These are phyloP conservation scores for Protonemura montana DNA, from an alignment of 2,888 invertebrate genomes.

Conservation along the genomic window DNA sequence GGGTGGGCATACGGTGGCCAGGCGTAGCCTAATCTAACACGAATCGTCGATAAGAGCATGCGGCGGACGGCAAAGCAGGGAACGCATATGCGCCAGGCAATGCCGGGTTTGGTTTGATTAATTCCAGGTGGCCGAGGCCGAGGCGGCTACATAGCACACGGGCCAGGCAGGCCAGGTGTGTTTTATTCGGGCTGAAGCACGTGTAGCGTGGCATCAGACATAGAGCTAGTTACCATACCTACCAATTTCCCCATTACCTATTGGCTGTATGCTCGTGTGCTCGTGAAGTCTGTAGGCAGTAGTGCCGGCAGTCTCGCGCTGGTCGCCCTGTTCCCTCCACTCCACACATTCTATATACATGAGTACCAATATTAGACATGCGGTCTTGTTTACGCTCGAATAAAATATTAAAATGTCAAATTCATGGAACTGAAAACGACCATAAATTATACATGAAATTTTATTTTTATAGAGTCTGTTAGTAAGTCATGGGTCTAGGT, in stretches of 20 bases:
- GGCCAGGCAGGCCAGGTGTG: not conserved
- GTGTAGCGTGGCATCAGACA: not conserved
- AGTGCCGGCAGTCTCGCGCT: not conserved
- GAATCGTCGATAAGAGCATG: not conserved
- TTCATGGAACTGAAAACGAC: not conserved
- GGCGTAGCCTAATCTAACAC: not conserved
- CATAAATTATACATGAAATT: not conserved
- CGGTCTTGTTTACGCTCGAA: not conserved
- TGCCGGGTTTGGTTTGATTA: not conserved
- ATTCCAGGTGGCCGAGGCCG: not conserved
- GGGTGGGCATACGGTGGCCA: not conserved
- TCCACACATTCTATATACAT: not conserved
- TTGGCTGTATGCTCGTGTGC: no score
- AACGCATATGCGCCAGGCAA: not conserved
- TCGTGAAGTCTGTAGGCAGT: not conserved
- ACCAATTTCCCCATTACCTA: not conserved
- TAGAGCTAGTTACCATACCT: not conserved
- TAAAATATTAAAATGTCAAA: conserved; percentile 12
- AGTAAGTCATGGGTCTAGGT: not conserved
- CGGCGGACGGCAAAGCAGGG: not conserved
- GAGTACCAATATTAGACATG: not conserved
- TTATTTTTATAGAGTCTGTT: not conserved
- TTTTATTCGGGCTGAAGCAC: not conserved
- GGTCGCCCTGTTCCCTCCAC: not conserved
- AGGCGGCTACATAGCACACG: not conserved